Evolutionary conservation across 2,888 invertebrate species (phyloP), one percentile per base, ranked within the genome.

Genomic region (Azorinus chamasolen): DNA sequence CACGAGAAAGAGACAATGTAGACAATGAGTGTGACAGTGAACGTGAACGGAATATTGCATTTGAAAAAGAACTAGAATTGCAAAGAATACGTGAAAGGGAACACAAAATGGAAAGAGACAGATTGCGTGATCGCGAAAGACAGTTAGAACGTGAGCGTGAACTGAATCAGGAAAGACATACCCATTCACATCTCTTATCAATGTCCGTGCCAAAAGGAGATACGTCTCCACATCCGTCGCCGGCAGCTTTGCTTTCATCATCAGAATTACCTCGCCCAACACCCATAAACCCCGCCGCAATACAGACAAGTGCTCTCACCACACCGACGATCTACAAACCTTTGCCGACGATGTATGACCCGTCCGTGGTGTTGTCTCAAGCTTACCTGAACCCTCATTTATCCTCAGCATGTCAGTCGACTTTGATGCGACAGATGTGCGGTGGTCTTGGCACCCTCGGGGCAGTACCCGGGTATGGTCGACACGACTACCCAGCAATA

Each of bases 261-360:
- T 51, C 68, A 39, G 81, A 81, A 27, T 68, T 86, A 46, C 73
- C 83, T 18, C 75, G 84, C 61, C 87, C 87, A n/a, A 86, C 85
- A 24, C 87, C 87, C n/a, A 83, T 87, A 41, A 86, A 86, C 63
- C 87, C 87, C 4, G 84, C 86, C 39, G 83, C 84, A 63, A 70
- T 87, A 68, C 85, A 85, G 10, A 77, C 86, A n/a, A 78, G 72
- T 54, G 76, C 83, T 41, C 46, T 87, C n/a, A 84, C 87, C 8
- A 82, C 83, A 59, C 79, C 81, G 32, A 82, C 84, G 50, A 58
- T 86, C 14, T 86, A 83, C 51, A 86, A 86, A 77, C 86, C 86
- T 1, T 65, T 87, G 61, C 80, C 87, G 14, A 83, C 86, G 4
- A 76, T 87, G 68, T 87, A 86, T 55, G 87, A 87, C 46, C 85